These are phyloP conservation scores for Silurus glanis DNA, from an alignment of 2,113 vertebrate species.

Conservation along the genomic window DNA sequence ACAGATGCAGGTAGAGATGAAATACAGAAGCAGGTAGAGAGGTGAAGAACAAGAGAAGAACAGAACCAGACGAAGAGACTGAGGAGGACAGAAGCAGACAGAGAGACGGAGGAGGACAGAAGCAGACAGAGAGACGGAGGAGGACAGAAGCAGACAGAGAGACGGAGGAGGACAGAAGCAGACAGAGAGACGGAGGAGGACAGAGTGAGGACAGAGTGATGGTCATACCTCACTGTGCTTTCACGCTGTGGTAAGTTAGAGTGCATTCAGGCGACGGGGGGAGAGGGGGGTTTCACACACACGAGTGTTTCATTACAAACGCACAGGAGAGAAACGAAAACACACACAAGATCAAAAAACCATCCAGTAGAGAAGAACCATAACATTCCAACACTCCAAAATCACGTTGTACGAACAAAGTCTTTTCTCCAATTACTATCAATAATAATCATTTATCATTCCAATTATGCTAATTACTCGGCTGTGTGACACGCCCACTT, in stretches of 20 bases:
- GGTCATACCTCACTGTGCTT: constrained; percentile 85
- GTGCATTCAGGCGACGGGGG: constrained; percentile 67
- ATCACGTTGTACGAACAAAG: not conserved
- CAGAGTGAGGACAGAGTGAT: constrained; percentile 14
- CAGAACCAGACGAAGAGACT: not conserved
- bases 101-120: not conserved
- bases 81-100: not conserved
- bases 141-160: not conserved
- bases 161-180: not conserved
- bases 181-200: not conserved
- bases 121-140: not conserved
- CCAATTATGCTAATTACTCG: too few relatives aligned
- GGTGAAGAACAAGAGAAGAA: not conserved
- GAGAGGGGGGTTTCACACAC: constrained; percentile 55
- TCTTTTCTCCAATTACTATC: too few relatives aligned
- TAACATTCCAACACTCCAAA: constrained; percentile 31
- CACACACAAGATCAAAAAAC: constrained; percentile 46
- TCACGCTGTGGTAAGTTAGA: constrained; percentile 79
- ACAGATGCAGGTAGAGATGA: not conserved
- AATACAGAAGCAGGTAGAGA: not conserved
- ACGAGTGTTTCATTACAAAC: constrained; percentile 53
- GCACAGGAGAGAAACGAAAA: constrained; percentile 46
- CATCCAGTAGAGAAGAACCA: constrained; percentile 38
- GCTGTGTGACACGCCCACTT: too few relatives aligned
- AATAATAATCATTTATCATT: too few relatives aligned